A percentile compares a stretch with the other conserved stretches of the same genome.
phyloP scores from a whole-genome alignment of 1,140 invertebrate species.

The Sitophilus oryzae region DNA sequence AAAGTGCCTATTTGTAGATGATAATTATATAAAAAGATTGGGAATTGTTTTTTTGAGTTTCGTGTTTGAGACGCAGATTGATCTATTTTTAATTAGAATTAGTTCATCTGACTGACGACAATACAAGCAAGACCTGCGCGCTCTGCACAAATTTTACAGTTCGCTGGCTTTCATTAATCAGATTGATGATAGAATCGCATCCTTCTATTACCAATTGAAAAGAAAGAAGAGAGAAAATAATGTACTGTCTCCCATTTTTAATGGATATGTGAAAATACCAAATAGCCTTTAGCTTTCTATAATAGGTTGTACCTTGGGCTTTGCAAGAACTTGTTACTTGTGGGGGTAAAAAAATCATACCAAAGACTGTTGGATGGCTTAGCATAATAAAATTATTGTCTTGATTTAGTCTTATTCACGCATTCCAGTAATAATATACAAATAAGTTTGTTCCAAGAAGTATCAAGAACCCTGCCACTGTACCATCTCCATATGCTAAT shows the following conservation, averaged over 20 bases:
- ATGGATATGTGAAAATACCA: conserved; percentile 16
- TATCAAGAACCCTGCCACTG: no score
- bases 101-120: conserved; percentile 45
- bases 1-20: conserved; percentile 46
- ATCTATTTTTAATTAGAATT: conserved; percentile 46
- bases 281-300: conserved; percentile 39
- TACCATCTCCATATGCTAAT: no score
- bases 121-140: conserved; percentile 43
- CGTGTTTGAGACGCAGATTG: conserved; percentile 42
- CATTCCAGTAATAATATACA: neutral
- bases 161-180: conserved; percentile 13
- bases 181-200: neutral
- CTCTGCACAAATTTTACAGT: conserved; percentile 32
- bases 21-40: conserved; percentile 36
- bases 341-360: conserved; percentile 40
- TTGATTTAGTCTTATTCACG: conserved; percentile 3
- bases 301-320: conserved; percentile 43
- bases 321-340: conserved; percentile 39
- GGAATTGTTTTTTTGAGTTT: conserved; percentile 42
- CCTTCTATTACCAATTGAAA: neutral
- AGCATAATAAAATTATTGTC: conserved; percentile 25
- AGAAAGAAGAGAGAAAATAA: conserved; percentile 7
- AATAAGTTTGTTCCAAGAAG: neutral
- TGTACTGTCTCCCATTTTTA: neutral
- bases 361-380: conserved; percentile 40